These are phyloP conservation scores for Cataglyphis rosenhaueri DNA, from an alignment of 2,888 invertebrate genomes.

Conservation along the genomic window DNA sequence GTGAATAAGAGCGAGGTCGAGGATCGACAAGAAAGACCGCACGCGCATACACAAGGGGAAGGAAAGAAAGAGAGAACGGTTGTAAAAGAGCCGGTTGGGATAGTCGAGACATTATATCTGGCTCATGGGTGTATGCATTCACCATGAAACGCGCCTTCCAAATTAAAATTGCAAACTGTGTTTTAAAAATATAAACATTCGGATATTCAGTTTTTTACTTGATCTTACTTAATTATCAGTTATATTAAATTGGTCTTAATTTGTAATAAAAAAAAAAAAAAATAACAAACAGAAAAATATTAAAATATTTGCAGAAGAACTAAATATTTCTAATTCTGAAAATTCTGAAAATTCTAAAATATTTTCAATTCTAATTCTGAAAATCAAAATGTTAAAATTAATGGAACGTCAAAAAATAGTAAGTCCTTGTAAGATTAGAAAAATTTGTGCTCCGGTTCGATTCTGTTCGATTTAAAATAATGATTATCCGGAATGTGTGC, in stretches of 20 bases:
- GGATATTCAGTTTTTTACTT: background rate
- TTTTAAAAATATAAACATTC: background rate
- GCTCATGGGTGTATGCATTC: slow-evolving; percentile 4
- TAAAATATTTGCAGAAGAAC: too few species aligned
- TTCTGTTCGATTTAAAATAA: slow-evolving; percentile 11
- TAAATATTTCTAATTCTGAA: background rate
- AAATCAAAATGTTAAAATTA: background rate
- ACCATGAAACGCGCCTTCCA: slow-evolving; percentile 6
- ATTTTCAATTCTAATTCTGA: background rate
- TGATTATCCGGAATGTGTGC: slow-evolving; percentile 10
- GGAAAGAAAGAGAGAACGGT: slow-evolving; percentile 26
- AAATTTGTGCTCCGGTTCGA: slow-evolving; percentile 5
- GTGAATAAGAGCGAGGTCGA: slow-evolving; percentile 17
- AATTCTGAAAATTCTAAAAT: background rate
- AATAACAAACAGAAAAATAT: background rate
- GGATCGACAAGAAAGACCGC: slow-evolving; percentile 25
- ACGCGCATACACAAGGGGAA: background rate
- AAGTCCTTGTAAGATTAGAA: background rate
- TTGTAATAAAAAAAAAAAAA: background rate
- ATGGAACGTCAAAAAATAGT: slow-evolving; percentile 10
- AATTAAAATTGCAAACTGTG: slow-evolving; percentile 21
- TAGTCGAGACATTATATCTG: slow-evolving; percentile 20
- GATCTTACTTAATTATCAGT: background rate
- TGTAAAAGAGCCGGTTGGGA: slow-evolving; percentile 17
- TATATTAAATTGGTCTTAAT: background rate